Evolutionary conservation across 2,113 vertebrate species (phyloP), one percentile per base, ranked within the genome.

Genomic region (Tyrannus savana): DNA sequence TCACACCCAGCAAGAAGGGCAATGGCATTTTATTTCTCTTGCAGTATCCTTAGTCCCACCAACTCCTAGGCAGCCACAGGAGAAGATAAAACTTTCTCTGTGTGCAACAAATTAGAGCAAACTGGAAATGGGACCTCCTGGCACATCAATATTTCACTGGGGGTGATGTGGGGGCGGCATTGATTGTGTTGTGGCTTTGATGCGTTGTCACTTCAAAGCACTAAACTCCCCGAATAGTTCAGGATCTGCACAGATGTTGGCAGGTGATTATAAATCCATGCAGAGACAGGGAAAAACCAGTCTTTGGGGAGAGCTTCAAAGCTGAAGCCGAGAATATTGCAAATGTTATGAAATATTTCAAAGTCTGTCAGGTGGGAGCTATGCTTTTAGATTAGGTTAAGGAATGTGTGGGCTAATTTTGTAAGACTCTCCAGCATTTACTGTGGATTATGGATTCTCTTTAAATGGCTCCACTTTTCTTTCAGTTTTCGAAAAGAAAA

Each of bases 191-290:
- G 58, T 2, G 7, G 55, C 92, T 85, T 89, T 91, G 91, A 93
- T 92, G 62, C 27, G 41, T 72, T 41, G 80, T 88, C 89, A 89
- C 87, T 96, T 95, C 84, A 95, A 89, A 82, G 94, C 80, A 28
- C 18, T 6, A 47, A 91, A 44, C 35, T 64, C 91, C 56, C 39
- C 9, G 0, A 30, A 60, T 19, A 63, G 49, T 66, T 92, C 69
- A 72, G 86, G 80, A 79, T 93, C 39, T 0, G 22, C 3, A 4
- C 68, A 35, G 93, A 27, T 64, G 73, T 87, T 94, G 94, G 60
- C 94, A 95, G 89, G 93, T 91, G 94, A 92, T 95, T 87, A 82
- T 89, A 95, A 95, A 94, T 89, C 87, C 74, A 19, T 1, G 42
- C 60, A 67, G 91, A 78, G 80, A 89, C 4, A 3, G 93, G 44